Evolutionary conservation across 2,113 vertebrate species (phyloP).

Genomic region (Cygnus atratus): DNA sequence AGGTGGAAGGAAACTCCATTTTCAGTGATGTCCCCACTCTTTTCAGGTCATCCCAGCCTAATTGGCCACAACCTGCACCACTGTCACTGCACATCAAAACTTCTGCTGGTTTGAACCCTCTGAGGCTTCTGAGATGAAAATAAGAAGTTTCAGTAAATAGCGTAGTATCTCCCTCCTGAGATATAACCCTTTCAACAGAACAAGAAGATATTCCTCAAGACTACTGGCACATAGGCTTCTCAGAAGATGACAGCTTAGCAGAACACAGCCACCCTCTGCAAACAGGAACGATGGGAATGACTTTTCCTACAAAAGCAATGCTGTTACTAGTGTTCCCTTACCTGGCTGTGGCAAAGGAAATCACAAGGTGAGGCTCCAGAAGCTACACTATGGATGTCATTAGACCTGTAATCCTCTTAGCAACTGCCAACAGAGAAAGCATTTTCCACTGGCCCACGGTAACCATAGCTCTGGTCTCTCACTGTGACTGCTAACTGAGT

Average conservation of each 20-base stretch:
- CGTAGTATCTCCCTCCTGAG: neutral
- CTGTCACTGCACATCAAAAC: neutral
- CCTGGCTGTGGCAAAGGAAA: neutral
- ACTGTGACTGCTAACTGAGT: neutral
- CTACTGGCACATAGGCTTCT: neutral
- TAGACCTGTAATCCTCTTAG: neutral
- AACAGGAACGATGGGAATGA: neutral
- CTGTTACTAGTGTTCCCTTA: neutral
- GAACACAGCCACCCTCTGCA: neutral
- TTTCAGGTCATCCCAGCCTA: neutral
- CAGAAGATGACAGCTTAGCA: neutral
- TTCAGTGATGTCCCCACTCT: neutral
- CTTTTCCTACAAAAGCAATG: neutral
- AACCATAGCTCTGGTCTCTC: neutral
- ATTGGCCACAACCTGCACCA: neutral
- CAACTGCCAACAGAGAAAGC: neutral
- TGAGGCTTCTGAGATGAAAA: neutral
- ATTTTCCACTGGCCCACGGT: neutral
- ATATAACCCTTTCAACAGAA: neutral
- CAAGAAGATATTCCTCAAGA: neutral
- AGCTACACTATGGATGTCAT: fast-evolving
- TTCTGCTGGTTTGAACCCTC: neutral
- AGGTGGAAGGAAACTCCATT: neutral
- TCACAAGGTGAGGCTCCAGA: neutral
- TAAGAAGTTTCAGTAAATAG: neutral